These are phyloP conservation scores for Dendrolimus kikuchii DNA, from an alignment of 1,140 invertebrate genomes.

Conservation along the genomic window DNA sequence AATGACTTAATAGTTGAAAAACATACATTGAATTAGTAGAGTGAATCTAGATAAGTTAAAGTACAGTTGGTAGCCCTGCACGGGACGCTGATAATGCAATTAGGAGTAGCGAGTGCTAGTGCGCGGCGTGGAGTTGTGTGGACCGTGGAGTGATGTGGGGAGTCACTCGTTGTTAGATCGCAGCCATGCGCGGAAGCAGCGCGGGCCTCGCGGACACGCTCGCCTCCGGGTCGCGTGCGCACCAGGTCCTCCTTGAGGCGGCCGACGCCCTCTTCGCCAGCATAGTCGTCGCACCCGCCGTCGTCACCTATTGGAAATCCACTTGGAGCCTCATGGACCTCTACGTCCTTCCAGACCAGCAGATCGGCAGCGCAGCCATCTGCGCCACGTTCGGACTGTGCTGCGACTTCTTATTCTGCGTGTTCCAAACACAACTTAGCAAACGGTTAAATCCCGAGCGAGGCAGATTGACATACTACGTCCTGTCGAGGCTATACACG, in stretches of 20 bases:
- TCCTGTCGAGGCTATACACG: conserved; percentile 83
- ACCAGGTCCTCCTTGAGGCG: conserved; percentile 76
- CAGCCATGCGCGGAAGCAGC: conserved; percentile 75
- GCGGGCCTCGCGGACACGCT: conserved; percentile 72
- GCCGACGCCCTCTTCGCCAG: conserved; percentile 82
- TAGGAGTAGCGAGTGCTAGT: conserved; percentile 42
- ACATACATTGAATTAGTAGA: too few species aligned
- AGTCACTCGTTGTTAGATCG: conserved; percentile 24
- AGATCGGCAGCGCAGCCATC: conserved; percentile 74
- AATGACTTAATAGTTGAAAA: too few species aligned
- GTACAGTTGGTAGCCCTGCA: conserved; percentile 2
- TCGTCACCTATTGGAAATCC: conserved; percentile 89
- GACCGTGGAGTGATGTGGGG: conserved; percentile 28
- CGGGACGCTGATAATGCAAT: conserved; percentile 63
- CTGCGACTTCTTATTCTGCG: conserved; percentile 78
- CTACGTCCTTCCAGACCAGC: conserved; percentile 77
- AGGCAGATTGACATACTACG: conserved; percentile 79
- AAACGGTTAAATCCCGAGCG: conserved; percentile 77
- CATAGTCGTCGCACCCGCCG: conserved; percentile 81
- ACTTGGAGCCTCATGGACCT: conserved; percentile 86
- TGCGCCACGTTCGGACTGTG: conserved; percentile 79
- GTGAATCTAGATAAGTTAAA: too few species aligned
- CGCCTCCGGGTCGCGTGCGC: conserved; percentile 60
- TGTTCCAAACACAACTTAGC: conserved; percentile 77
- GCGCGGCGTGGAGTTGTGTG: conserved; percentile 20